phyloP scores from a whole-genome alignment of 2,888 invertebrate species.

The Monoplex corrugatus region DNA sequence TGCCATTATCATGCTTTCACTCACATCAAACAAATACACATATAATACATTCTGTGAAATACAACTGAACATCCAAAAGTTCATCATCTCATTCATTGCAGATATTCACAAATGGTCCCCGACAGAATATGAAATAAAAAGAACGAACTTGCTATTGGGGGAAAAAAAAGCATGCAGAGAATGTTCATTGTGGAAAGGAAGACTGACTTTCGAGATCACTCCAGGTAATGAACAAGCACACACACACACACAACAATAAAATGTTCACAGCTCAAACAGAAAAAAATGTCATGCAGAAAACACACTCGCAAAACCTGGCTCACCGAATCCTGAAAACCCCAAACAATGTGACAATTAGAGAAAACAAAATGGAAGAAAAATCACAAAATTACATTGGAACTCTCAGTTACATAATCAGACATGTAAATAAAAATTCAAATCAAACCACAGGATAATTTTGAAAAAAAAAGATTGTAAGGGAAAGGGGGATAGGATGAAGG shows the following conservation, averaged over 20 bases:
- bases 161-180: constrained; percentile 41
- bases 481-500: no score
- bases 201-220: no score
- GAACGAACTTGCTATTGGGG: neutral
- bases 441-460: no score
- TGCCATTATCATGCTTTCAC: constrained; percentile 28
- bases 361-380: neutral
- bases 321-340: constrained; percentile 37
- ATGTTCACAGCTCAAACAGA: neutral
- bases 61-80: neutral
- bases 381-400: no score
- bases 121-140: neutral
- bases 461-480: no score
- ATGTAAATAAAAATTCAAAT: no score
- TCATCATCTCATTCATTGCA: neutral
- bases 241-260: neutral
- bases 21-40: neutral
- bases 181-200: no score
- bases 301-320: constrained; percentile 31
- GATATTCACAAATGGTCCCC: neutral
- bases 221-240: neutral
- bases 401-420: no score
- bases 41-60: neutral
- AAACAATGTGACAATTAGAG: constrained; percentile 27
- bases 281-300: constrained; percentile 13